phyloP scores from a whole-genome alignment of 2,113 vertebrate genomes.

The Eretmochelys imbricata region DNA sequence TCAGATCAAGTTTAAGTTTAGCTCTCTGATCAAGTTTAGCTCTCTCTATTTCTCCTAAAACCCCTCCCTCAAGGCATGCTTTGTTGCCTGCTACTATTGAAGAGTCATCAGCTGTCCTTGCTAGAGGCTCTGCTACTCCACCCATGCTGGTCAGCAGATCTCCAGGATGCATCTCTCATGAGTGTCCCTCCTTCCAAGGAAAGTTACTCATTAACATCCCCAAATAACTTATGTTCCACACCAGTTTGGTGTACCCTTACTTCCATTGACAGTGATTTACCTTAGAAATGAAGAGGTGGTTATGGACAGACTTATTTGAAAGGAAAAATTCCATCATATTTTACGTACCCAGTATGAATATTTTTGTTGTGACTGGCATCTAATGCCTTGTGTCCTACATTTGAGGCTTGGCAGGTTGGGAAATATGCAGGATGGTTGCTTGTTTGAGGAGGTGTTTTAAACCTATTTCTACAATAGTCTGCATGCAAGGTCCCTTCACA shows the following conservation, averaged over 20 bases:
- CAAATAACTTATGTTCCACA: background rate
- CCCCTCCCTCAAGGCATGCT: background rate
- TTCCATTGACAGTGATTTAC: background rate
- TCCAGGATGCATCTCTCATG: background rate
- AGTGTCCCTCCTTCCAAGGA: background rate
- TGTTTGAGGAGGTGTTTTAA: background rate
- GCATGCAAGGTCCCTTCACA: background rate
- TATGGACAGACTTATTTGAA: background rate
- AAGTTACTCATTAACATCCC: background rate
- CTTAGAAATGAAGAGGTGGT: background rate
- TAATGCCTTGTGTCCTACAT: background rate
- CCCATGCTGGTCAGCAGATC: background rate
- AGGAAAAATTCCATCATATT: background rate
- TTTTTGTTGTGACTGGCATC: background rate
- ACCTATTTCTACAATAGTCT: background rate
- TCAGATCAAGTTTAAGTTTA: background rate
- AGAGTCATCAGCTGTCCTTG: background rate
- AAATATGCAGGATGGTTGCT: too few relatives aligned
- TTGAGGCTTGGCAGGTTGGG: background rate
- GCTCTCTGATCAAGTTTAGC: too few relatives aligned
- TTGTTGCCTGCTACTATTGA: background rate
- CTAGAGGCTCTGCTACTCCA: accelerated
- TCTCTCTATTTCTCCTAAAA: background rate
- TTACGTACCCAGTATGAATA: background rate
- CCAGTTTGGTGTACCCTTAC: background rate